Evolutionary conservation across 2,797 vertebrate species (phyloP).

Genomic region (Pipistrellus nathusii): DNA sequence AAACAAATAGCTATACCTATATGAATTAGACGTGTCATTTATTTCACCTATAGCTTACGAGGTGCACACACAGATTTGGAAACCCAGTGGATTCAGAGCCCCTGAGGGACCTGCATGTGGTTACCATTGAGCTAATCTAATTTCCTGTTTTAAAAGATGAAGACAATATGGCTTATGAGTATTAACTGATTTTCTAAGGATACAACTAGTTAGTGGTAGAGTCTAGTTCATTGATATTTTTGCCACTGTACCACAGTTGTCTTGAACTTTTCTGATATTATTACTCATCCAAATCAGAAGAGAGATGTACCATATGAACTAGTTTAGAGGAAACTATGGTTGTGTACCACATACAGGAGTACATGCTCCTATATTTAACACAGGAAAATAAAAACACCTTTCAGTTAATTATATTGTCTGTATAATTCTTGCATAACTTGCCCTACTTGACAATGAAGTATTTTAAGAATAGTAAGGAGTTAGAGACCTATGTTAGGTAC

Average conservation of each 20-base stretch:
- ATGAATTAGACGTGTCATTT: not conserved
- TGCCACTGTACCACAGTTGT: not conserved
- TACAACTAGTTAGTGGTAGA: not conserved
- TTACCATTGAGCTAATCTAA: not conserved
- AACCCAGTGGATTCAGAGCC: not conserved
- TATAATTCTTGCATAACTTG: slow-evolving; percentile 39
- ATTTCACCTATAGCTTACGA: not conserved
- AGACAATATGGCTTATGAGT: not conserved
- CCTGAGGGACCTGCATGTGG: not conserved
- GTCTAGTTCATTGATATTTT: not conserved
- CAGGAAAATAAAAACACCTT: not conserved
- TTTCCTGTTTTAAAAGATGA: slow-evolving; percentile 8
- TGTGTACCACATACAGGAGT: not conserved
- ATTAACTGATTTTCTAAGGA: slow-evolving; percentile 37
- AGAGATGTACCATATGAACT: not conserved
- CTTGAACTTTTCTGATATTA: slow-evolving; percentile 2
- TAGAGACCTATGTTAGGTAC: not conserved
- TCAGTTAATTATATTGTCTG: not conserved
- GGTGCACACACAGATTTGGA: not conserved
- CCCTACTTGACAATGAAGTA: slow-evolving; percentile 7
- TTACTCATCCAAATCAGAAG: not conserved
- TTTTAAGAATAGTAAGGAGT: slow-evolving; percentile 25
- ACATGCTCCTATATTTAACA: not conserved
- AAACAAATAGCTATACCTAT: slow-evolving; percentile 9
- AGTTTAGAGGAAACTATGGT: not conserved